Evolutionary conservation across 2,113 vertebrate species (phyloP), one percentile per base, ranked within the genome.

Genomic region (Chrysemys picta): DNA sequence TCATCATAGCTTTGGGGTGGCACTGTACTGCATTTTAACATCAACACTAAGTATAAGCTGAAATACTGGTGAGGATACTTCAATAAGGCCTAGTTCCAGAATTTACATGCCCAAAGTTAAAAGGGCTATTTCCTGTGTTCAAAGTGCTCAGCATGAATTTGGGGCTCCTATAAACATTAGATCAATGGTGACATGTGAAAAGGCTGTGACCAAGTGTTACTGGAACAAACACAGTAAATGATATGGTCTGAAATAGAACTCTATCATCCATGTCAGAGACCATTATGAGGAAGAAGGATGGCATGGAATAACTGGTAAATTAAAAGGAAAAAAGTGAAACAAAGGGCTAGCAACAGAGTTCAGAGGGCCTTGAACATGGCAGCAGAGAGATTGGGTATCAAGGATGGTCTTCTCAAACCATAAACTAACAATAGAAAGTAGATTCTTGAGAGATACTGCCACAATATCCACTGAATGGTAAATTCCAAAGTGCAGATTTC

Each of bases 1-100:
- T 69, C 31, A 35, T 16, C 35, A 1, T 16, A 69, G 31, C 16
- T 69, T 19, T 69, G 35, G 6, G 31, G 14, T 69, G 62, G 35
- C 6, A 69, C 35, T 69, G 8, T 89, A 89, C 82, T 6, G 5
- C 6, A n/a, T 0, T 56, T 14, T 72, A n/a, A 13, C 80, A 16
- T 83, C 14, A 93, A 83, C 80, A 2, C 38, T 10, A 35, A 2
- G 3, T 31, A 54, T 45, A 72, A 38, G 45, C 8, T 54, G 65
- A 86, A 45, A 11, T 86, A 8, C 69, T 89, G 29, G 75, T 69
- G 8, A 47, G 0, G 0, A 3, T 21, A 35, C 3, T 85, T 4
- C 78, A 12, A 2, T 65, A 59, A 81, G 14, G 5, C 38, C 10
- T 84, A 59, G 42, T 8, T 49, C 2, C 80, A 42, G 9, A 53